Evolutionary conservation across 2,113 vertebrate species (phyloP).

Genomic region (Odontophorus gujanensis): DNA sequence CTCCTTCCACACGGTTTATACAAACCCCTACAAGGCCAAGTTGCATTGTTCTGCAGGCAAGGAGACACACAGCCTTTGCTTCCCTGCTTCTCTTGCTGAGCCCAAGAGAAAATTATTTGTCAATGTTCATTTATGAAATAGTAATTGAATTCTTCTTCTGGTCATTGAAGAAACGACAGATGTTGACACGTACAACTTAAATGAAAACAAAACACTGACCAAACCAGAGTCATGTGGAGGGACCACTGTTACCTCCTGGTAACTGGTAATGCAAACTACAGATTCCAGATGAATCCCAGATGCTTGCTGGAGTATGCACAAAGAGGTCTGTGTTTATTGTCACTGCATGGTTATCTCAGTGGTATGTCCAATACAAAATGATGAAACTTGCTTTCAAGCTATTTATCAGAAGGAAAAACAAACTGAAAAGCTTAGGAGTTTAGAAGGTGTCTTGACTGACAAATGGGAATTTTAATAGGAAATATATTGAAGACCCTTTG

Average conservation of each 20-base stretch:
- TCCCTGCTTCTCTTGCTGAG: neutral
- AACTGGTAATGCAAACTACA: conserved; percentile 42
- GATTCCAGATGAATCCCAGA: conserved; percentile 73
- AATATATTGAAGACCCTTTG: conserved; percentile 38
- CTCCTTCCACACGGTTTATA: conserved; percentile 2
- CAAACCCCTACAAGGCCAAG: neutral
- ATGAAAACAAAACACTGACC: conserved; percentile 61
- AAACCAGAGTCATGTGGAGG: conserved; percentile 37
- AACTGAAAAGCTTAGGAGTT: neutral
- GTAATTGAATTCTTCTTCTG: conserved; percentile 61
- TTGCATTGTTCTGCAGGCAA: neutral
- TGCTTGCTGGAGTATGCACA: conserved; percentile 32
- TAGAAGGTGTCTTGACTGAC: conserved; percentile 33
- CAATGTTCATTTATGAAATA: conserved; percentile 50
- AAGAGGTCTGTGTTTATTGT: conserved; percentile 63
- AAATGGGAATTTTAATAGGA: conserved; percentile 48
- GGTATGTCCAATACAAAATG: conserved; percentile 34
- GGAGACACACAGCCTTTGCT: neutral
- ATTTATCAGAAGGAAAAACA: conserved; percentile 33
- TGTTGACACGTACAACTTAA: conserved; percentile 49
- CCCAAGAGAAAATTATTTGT: conserved; percentile 37
- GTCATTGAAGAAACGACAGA: conserved; percentile 59
- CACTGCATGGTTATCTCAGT: conserved; percentile 56
- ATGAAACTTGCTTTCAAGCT: conserved; percentile 53
- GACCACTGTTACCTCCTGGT: conserved; percentile 39